phyloP scores from a whole-genome alignment of 2,888 invertebrate genomes.

The Caenorhabditis sp. region DNA sequence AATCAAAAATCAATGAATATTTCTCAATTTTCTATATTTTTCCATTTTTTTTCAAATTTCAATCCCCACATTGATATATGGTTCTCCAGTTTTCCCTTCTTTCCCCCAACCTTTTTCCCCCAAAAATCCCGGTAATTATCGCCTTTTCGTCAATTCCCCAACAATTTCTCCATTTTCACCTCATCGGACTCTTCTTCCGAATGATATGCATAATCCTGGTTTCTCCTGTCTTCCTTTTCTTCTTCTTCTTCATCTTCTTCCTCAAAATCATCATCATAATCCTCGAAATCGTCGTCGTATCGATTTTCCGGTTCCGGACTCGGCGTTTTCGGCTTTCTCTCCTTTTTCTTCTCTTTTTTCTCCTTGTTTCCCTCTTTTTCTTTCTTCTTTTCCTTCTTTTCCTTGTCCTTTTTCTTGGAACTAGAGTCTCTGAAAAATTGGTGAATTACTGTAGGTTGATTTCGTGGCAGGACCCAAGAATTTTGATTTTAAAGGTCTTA shows the following conservation, averaged over 20 bases:
- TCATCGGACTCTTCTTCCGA: neutral
- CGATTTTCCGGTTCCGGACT: slow-evolving; percentile 20
- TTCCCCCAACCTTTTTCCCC: too few relatives aligned
- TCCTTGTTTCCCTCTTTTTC: slow-evolving; percentile 29
- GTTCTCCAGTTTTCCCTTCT: too few relatives aligned
- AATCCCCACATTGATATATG: too few relatives aligned
- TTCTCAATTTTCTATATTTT: too few relatives aligned
- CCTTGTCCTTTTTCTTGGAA: slow-evolving; percentile 17
- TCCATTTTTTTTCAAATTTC: neutral
- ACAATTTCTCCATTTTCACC: neutral
- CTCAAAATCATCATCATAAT: slow-evolving; percentile 62
- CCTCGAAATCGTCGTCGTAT: slow-evolving; percentile 62
- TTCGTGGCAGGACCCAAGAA: slow-evolving; percentile 6
- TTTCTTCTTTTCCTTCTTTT: slow-evolving; percentile 16
- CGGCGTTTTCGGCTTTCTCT: slow-evolving; percentile 42
- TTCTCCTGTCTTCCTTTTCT: neutral
- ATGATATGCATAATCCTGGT: neutral
- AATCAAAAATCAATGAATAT: too few relatives aligned
- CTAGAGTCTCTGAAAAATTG: slow-evolving; percentile 19
- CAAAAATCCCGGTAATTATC: neutral
- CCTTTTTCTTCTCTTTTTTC: slow-evolving; percentile 35
- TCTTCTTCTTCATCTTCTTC: slow-evolving; percentile 37
- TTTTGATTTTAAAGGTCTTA: too few relatives aligned
- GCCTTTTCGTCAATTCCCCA: neutral
- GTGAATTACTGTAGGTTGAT: neutral